These are phyloP conservation scores for Leptogaster cylindrica DNA, from an alignment of 2,888 invertebrate species.

Conservation along the genomic window DNA sequence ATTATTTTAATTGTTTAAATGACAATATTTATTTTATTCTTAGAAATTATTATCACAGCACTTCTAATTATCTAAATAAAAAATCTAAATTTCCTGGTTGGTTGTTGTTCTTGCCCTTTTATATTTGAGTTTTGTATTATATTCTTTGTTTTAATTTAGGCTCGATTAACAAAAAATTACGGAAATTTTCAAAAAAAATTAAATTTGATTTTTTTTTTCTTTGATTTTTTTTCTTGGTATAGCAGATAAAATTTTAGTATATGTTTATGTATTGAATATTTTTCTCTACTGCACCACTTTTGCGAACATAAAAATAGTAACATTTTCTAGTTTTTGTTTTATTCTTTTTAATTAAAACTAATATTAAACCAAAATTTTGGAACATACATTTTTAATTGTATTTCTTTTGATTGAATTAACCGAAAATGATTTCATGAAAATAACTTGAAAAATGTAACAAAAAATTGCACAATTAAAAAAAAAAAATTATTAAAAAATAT, in stretches of 20 bases:
- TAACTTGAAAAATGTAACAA: slow-evolving; percentile 14
- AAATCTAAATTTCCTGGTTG: too few species aligned
- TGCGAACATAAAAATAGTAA: neutral
- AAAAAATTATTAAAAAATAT: too few species aligned
- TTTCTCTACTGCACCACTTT: neutral
- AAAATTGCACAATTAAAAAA: neutral
- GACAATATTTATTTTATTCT: slow-evolving; percentile 43
- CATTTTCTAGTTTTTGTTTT: slow-evolving; percentile 2
- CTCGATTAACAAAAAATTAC: slow-evolving; percentile 24
- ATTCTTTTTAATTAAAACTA: neutral
- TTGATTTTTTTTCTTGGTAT: slow-evolving; percentile 8
- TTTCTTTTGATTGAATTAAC: too few species aligned
- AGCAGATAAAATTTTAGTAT: neutral
- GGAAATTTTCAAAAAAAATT: slow-evolving; percentile 13
- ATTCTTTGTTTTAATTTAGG: slow-evolving; percentile 42
- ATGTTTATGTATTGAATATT: neutral
- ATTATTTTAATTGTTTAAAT: slow-evolving; percentile 43
- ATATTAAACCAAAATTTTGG: too few species aligned
- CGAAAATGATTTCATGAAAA: neutral
- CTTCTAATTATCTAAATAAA: slow-evolving; percentile 49
- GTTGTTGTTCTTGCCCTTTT: too few species aligned
- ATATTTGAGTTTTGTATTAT: too few species aligned
- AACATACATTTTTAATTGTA: too few species aligned
- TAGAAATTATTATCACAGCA: slow-evolving; percentile 51
- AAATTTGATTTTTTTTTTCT: slow-evolving; percentile 17